These are phyloP conservation scores for Mus spicilegus DNA, from an alignment of 2,113 vertebrate species.

Conservation along the genomic window DNA sequence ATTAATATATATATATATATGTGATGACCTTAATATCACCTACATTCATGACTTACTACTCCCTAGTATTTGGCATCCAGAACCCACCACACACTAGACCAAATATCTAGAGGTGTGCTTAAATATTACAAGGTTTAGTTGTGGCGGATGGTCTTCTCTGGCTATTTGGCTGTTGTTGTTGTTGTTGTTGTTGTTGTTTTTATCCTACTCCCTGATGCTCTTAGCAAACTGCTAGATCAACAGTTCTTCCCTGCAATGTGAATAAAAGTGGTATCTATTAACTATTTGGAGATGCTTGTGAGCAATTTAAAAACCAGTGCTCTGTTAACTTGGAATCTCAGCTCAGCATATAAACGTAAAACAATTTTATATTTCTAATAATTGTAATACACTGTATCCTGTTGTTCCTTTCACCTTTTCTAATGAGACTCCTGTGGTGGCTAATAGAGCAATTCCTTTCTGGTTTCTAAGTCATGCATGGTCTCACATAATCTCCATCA, in stretches of 20 bases:
- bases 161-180: background rate
- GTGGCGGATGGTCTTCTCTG: background rate
- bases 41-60: background rate
- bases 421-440: background rate
- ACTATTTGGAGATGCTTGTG: background rate
- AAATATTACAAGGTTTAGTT: background rate
- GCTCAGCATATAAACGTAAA: background rate
- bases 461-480: background rate
- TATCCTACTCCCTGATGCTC: background rate
- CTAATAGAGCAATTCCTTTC: background rate
- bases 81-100: background rate
- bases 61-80: background rate
- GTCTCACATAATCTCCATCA: background rate
- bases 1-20: background rate
- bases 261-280: background rate
- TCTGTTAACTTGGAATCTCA: conserved; percentile 17
- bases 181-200: too few species aligned
- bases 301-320: background rate
- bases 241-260: background rate
- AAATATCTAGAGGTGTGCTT: background rate
- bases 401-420: conserved; percentile 15
- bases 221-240: background rate
- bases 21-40: background rate
- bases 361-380: conserved; percentile 33
- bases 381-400: background rate